A percentile compares a stretch with the other conserved stretches of the same genome.
Evolutionary conservation across 1,140 invertebrate species (phyloP).

Genomic region (Goniozus legneri): DNA sequence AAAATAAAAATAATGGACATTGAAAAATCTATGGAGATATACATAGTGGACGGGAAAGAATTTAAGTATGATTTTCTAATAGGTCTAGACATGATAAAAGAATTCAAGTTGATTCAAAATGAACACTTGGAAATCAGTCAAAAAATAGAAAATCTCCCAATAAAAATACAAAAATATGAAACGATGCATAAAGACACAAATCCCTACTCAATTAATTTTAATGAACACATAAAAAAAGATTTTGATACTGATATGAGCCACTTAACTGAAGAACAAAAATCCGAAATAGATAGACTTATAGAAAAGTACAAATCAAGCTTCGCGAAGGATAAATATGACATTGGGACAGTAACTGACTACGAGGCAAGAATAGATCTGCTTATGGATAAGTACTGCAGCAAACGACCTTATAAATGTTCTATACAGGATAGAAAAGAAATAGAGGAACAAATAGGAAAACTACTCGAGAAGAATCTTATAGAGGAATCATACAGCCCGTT

Average conservation of each 20-base stretch:
- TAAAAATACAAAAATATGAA: background rate
- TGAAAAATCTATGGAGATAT: conserved; percentile 8
- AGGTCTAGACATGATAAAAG: conserved; percentile 14
- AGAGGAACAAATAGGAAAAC: conserved; percentile 34
- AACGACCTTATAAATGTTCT: conserved; percentile 36
- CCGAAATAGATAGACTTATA: conserved; percentile 1
- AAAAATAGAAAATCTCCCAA: background rate
- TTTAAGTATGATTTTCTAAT: conserved; percentile 15
- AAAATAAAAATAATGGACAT: conserved; percentile 16
- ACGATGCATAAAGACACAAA: too few relatives aligned
- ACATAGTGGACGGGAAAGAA: conserved; percentile 6
- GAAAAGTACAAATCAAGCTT: conserved; percentile 1
- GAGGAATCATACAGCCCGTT: conserved; percentile 41
- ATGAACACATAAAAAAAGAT: conserved; percentile 3
- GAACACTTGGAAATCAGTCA: conserved; percentile 4
- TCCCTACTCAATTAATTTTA: conserved; percentile 3
- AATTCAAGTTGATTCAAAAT: conserved; percentile 5
- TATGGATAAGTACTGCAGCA: conserved; percentile 33
- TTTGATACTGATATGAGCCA: background rate
- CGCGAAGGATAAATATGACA: conserved; percentile 7
- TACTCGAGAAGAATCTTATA: conserved; percentile 34
- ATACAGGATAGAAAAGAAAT: conserved; percentile 39
- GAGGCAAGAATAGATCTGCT: conserved; percentile 28
- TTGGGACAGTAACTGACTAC: conserved; percentile 24
- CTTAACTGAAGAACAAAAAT: conserved; percentile 1